These are phyloP conservation scores for Plectrocnemia conspersa DNA, from an alignment of 1,140 invertebrate genomes.

Conservation along the genomic window DNA sequence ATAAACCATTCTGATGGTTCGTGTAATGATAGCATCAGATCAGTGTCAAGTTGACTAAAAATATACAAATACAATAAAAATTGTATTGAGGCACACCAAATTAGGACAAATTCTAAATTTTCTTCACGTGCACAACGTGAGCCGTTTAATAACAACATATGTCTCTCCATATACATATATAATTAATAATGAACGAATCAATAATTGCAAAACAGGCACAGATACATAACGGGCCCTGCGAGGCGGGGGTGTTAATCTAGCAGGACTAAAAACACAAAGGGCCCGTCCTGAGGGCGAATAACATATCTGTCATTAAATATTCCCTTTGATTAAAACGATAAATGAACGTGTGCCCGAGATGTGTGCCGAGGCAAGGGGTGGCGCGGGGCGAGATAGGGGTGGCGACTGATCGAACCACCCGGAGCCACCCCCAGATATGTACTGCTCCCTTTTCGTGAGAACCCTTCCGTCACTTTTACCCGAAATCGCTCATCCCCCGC, in stretches of 20 bases:
- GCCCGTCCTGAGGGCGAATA: slow-evolving; percentile 27
- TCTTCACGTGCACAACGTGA: no score
- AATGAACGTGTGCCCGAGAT: slow-evolving; percentile 29
- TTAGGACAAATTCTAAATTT: no score
- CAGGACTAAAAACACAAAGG: slow-evolving; percentile 34
- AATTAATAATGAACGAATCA: slow-evolving; percentile 33
- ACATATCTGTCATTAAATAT: slow-evolving; percentile 36
- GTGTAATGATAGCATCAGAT: no score
- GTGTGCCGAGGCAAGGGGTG: slow-evolving; percentile 8
- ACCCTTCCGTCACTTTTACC: slow-evolving; percentile 22
- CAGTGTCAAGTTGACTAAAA: no score
- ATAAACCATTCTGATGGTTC: no score
- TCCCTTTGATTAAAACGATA: slow-evolving; percentile 36
- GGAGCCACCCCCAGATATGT: slow-evolving; percentile 1
- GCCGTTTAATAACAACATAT: no score
- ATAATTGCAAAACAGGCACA: slow-evolving; percentile 32
- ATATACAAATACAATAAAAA: no score
- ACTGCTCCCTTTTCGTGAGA: slow-evolving; percentile 16
- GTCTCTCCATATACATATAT: no score
- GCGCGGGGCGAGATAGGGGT: not conserved
- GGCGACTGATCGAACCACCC: slow-evolving; percentile 12
- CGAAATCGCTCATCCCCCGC: slow-evolving; percentile 24
- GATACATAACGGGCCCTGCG: slow-evolving; percentile 5
- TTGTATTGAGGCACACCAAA: no score
- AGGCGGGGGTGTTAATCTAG: slow-evolving; percentile 31